These are phyloP conservation scores for Drosophila eugracilis DNA, from an alignment of 1,140 invertebrate genomes.

Conservation along the genomic window DNA sequence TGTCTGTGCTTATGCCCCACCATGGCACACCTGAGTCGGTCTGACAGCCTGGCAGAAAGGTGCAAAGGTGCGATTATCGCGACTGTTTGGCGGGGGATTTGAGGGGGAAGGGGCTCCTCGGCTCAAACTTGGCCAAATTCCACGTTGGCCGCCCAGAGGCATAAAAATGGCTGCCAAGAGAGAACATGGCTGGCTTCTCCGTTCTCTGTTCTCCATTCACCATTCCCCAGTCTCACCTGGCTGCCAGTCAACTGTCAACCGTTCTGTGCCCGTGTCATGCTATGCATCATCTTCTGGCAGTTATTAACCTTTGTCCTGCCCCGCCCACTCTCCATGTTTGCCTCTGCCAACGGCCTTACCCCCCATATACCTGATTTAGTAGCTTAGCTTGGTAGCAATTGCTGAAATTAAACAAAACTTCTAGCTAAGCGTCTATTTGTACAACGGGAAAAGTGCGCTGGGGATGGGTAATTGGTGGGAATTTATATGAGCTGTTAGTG, in stretches of 20 bases:
- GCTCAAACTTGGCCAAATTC: constrained; percentile 74
- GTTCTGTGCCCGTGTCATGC: constrained; percentile 69
- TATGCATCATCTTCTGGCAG: constrained; percentile 82
- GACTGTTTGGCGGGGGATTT: constrained; percentile 23
- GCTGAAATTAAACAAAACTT: constrained; percentile 60
- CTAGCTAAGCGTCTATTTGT: constrained; percentile 6
- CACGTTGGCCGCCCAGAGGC: constrained; percentile 63
- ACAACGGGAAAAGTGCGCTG: too few species aligned
- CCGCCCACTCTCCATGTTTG: constrained; percentile 17
- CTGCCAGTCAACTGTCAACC: constrained; percentile 81
- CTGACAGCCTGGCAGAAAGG: constrained; percentile 65
- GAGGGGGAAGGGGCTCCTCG: not conserved
- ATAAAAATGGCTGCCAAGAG: constrained; percentile 77
- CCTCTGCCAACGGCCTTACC: constrained; percentile 1
- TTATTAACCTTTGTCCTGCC: constrained; percentile 75
- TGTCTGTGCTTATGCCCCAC: constrained; percentile 54
- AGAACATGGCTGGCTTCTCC: constrained; percentile 21
- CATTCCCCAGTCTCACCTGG: constrained; percentile 7
- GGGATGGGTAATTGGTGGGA: not conserved
- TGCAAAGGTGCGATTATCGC: constrained; percentile 81
- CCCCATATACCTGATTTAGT: constrained; percentile 53
- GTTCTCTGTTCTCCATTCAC: not conserved
- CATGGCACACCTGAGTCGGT: constrained; percentile 67
- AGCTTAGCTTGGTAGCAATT: constrained; percentile 45
- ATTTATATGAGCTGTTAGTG: not conserved